Evolutionary conservation across 2,888 invertebrate genomes (phyloP).

Genomic region (Hofmannophila pseudospretella): DNA sequence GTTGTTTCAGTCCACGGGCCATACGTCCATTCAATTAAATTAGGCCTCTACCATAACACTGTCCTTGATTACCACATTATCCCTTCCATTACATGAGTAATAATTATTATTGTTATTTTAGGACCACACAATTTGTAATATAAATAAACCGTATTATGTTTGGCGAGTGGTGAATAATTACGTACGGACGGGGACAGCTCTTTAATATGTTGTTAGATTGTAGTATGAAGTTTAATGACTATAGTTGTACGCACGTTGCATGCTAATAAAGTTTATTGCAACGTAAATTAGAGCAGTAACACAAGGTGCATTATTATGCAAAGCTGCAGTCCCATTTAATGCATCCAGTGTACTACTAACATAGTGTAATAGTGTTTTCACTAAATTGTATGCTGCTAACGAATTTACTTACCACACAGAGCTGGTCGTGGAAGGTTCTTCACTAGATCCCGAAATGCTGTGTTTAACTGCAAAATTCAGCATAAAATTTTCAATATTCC

Average conservation of each 20-base stretch:
- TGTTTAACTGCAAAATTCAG: too few species aligned
- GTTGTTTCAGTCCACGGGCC: background rate
- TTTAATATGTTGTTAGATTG: too few species aligned
- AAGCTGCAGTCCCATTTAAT: background rate
- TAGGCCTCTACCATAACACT: background rate
- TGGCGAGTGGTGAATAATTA: too few species aligned
- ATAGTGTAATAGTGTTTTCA: background rate
- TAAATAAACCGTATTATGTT: background rate
- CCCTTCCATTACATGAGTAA: background rate
- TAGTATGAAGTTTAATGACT: conserved; percentile 1
- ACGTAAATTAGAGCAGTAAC: conserved; percentile 4
- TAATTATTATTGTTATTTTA: background rate
- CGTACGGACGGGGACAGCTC: too few species aligned
- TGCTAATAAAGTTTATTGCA: conserved; percentile 4
- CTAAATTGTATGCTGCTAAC: too few species aligned
- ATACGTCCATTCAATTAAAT: background rate
- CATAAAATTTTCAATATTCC: too few species aligned
- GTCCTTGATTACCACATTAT: background rate
- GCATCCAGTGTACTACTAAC: conserved; percentile 1
- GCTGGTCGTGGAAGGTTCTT: too few species aligned
- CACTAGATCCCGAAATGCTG: too few species aligned
- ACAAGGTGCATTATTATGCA: conserved; percentile 2
- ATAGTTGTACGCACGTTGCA: conserved; percentile 4
- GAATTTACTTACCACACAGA: too few species aligned
- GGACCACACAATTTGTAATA: background rate